A percentile compares a stretch with the other conserved stretches of the same genome.
Evolutionary conservation across 2,888 invertebrate genomes (phyloP).

Genomic region (Protodeltote pygarga): DNA sequence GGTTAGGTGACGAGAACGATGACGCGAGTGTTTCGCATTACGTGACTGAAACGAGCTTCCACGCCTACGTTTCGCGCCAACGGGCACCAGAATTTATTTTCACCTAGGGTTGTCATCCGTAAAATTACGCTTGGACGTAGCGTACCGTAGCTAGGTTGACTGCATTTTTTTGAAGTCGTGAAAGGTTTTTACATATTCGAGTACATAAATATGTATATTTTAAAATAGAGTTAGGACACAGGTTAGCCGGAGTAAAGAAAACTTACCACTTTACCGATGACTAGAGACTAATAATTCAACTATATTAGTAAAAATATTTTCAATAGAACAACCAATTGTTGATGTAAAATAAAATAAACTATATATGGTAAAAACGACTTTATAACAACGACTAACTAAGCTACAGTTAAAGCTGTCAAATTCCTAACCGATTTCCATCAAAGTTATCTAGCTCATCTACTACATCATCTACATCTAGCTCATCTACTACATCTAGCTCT

Average conservation of each 20-base stretch:
- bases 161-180: conserved; percentile 22
- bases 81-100: conserved; percentile 49
- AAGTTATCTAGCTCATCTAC: too few relatives aligned
- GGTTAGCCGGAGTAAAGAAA: too few relatives aligned
- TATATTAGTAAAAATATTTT: too few relatives aligned
- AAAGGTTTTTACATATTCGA: conserved; percentile 13
- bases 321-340: too few relatives aligned
- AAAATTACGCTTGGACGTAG: conserved; percentile 52
- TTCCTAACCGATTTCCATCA: too few relatives aligned
- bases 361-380: too few relatives aligned
- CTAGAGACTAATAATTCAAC: too few relatives aligned
- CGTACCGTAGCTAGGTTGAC: conserved; percentile 16
- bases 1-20: conserved; percentile 38
- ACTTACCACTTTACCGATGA: too few relatives aligned
- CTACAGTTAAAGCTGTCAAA: too few relatives aligned
- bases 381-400: too few relatives aligned
- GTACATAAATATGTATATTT: conserved; percentile 22
- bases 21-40: conserved; percentile 47
- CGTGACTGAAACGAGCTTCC: conserved; percentile 32
- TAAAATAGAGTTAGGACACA: conserved; percentile 27
- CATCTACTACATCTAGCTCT: conserved; percentile 23
- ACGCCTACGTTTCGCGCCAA: conserved; percentile 26
- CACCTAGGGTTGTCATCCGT: conserved; percentile 50
- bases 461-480: too few relatives aligned
- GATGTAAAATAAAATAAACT: too few relatives aligned